Base-by-base conservation (phyloP, 2,797 vertebrate species). In the Megaceryle alcyon region DNA sequence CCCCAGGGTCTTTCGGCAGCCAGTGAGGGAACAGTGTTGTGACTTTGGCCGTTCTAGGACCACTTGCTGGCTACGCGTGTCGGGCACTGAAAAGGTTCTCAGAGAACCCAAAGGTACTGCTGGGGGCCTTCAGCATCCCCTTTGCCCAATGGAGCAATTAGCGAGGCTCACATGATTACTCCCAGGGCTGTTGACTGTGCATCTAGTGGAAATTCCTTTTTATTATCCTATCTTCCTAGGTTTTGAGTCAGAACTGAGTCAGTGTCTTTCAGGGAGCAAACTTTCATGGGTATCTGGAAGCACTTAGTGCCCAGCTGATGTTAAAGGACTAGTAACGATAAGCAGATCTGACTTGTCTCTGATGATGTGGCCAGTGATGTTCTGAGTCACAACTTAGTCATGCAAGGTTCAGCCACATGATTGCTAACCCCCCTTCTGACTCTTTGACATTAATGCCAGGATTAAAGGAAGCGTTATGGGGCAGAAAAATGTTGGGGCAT, bases 371-470 rank as follows among this genome's bases (percentile, higher is more conserved):
- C 71, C 92, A 87, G 56, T 4, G 3, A 53, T 59, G 51, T 28
- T 88, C 87, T 93, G 94, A 96, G 61, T 90, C 94, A 94, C 16
- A 31, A 54, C 35, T 93, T 68, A 95, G 84, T 95, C 95, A 82
- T 21, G 41, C 44, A 2, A 87, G 39, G 61, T 65, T 92, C 71
- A 84, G 66, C 46, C 86, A 26, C 71, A 13, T 17, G 31, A 2
- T 9, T 41, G 51, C 94, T 78, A 64, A 76, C 60, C 76, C 20
- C 3, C 3, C 11, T 65, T 46, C 60, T 76, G 72, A 61, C 81
- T 70, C 12, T 59, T 41, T 59, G 68, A 44, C 75, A 70, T 80
- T 57, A 88, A 44, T 28, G 75, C 66, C 44, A n/a, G 75, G 54
- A 70, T 71, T 53, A 57, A 48, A 57, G 18, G 21, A 64, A 66